Percentiles rank a stretch among this genome's conserved stretches.
phyloP scores from a whole-genome alignment of 1,140 invertebrate genomes.

The Bombus balteatus region DNA sequence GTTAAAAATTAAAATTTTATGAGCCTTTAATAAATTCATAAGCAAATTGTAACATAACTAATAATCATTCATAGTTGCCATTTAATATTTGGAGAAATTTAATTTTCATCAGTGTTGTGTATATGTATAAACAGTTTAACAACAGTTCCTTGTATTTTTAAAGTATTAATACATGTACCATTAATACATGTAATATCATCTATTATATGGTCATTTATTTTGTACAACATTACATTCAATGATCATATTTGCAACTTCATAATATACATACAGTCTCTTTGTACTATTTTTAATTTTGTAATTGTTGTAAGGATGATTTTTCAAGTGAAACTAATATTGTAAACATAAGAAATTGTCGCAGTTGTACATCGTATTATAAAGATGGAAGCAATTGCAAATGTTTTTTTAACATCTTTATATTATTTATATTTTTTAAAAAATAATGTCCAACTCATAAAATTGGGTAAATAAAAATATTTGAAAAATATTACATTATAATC shows the following conservation, averaged over 20 bases:
- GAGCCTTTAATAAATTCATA: not conserved
- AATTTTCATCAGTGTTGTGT: not conserved
- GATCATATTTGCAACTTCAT: not conserved
- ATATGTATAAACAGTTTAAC: not conserved
- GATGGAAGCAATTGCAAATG: not conserved
- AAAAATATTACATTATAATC: not conserved
- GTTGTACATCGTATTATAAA: not conserved
- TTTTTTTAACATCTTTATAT: not conserved
- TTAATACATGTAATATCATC: not conserved
- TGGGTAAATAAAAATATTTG: slow-evolving; percentile 5
- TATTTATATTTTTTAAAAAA: not conserved
- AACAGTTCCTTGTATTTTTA: not conserved
- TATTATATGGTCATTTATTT: not conserved
- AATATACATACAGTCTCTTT: not conserved
- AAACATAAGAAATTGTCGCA: not conserved
- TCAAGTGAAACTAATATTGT: not conserved
- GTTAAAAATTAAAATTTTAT: not conserved
- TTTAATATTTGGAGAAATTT: not conserved
- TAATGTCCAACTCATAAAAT: not conserved
- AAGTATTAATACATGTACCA: not conserved
- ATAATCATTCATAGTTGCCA: not conserved
- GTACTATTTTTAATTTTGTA: not conserved
- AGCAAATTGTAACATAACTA: not conserved
- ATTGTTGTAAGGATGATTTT: not conserved
- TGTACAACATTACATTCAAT: not conserved